Evolutionary conservation across 2,113 vertebrate species (phyloP), one percentile per base, ranked within the genome.

Genomic region (Sigmodon hispidus): DNA sequence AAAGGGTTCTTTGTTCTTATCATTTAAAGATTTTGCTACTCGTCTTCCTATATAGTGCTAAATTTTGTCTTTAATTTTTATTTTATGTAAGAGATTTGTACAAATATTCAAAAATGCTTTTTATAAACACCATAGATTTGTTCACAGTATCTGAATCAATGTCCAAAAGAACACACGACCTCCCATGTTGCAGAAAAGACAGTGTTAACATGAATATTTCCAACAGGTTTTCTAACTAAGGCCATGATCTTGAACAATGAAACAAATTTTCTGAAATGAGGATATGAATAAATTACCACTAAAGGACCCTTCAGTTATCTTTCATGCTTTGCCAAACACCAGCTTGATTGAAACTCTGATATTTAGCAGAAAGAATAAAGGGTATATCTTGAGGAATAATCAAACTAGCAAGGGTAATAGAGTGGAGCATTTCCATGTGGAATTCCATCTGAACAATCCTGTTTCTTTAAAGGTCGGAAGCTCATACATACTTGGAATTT

Each of bases 371-470:
- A 96, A 96, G 95, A 95, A 97, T 91, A 97, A 94, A 95, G 90
- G 3, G 55, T 72, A 1, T 95, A 96, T 97, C 97, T 97, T 63
- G 87, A 91, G 52, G 93, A 91, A 93, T 95, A 97, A 97, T 96
- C 95, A 95, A 13, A 96, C 91, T 93, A 96, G 87, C 88, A 87
- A 91, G 93, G 67, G 86, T 89, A 91, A 88, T 90, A 93, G 90
- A 93, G 93, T 88, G 93, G 17, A 96, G 67, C 89, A 90, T 94
- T 96, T 97, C 96, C 96, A 93, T 96, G 96, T 96, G 79, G 95
- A 97, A 97, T 90, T 94, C 69, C n/a, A 95, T 97, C 70, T 89
- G 85, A 97, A 97, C 96, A 96, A 96, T 92, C 75, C 89, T 96
- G 87, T 93, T 95, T 94, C 95, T 97, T 96, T 92, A 93, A 97